Evolutionary conservation across 2,888 invertebrate species (phyloP), one percentile per base, ranked within the genome.

Genomic region (Drosophila mayaguana): DNA sequence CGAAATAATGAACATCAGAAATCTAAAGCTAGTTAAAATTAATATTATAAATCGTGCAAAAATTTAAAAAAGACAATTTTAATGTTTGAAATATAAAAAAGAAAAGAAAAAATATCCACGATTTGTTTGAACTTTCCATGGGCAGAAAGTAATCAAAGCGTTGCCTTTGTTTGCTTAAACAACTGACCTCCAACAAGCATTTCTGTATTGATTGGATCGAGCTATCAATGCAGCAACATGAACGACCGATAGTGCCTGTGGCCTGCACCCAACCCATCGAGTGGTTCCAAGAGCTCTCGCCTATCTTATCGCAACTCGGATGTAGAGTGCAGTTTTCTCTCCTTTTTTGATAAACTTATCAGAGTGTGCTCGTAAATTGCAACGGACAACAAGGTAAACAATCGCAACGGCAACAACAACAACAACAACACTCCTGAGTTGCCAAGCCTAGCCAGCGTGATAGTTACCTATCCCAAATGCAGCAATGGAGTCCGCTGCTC

Each of bases 151-250:
- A 80, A 77, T 73, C 76, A 61, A 72, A 66, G 69, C 74, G 57
- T 46, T 42, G 55, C 54, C 63, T 65, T 70, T 87, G 72, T 87
- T 87, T 82, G 78, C 50, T 76, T 62, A 81, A 87, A 76, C 89
- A 84, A 90, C 91, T 91, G 91, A 91, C 91, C 91, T 91, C 87
- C 81, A 91, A 85, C 91, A 91, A 90, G 81, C 62, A 71, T 73
- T 89, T 90, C 80, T 81, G 62, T 73, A 80, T 91, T 90, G 86
- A 78, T 83, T 81, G 81, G 72, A 73, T 55, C 77, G 62, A 63
- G 46, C 50, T 78, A 79, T 66, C 80, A 62, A 64, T 67, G 64
- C 72, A 81, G 36, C 61, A 38, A 66, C 61, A 76, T 59, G 78
- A 85, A 85, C 84, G 84, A 85, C 85, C 86, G 88, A 86, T 86